Base-by-base conservation (phyloP, 2,113 vertebrate species). In the Planiliza haematocheilus region DNA sequence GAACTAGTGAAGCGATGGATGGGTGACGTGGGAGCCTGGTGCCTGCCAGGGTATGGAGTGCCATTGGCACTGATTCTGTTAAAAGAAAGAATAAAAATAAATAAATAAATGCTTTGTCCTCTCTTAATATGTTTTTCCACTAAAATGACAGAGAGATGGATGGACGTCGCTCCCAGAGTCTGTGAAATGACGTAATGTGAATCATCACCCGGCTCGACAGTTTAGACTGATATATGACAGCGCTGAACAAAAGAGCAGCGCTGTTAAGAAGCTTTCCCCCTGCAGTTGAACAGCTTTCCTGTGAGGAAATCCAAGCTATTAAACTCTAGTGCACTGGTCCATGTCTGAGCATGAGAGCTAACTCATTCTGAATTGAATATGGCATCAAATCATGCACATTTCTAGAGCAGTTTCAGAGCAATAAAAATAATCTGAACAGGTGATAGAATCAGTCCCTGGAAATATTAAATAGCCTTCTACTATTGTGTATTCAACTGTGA, bases 21-120 rank as follows among this genome's bases (percentile, higher is more conserved):
- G 14, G 94, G 85, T 3, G 93, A 91, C 36, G 89, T 61, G 45
- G 95, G 82, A 68, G 88, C 84, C 2, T 94, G 91, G 67, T 93
- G 89, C 77, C 93, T 90, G 0, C 93, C 89, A 18, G 94, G 89
- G 58, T 92, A 94, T 2, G 93, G 89, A 49, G 72, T 93, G 70
- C 93, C 84, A 55, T 92, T 94, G 74, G 78, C 93, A 80, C 64
- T 93, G 77, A 95, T 94, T 87, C 96, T 97, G 87, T 56, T 42
- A 43, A 77, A 70, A 50, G 18, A 87, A 63, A 6, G n/a, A n/a
- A n/a, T n/a, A 75, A 36, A 17, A 61, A 53, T 63, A 4, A 8
- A 66, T 9, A 61, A 58, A 43, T 49, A 12, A 70, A 59, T 39
- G 10, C 4, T 70, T 49, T 66, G 17, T 55, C 77, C 42, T 57